Evolutionary conservation across 2,113 vertebrate species (phyloP).

Genomic region (Microtus montanus): DNA sequence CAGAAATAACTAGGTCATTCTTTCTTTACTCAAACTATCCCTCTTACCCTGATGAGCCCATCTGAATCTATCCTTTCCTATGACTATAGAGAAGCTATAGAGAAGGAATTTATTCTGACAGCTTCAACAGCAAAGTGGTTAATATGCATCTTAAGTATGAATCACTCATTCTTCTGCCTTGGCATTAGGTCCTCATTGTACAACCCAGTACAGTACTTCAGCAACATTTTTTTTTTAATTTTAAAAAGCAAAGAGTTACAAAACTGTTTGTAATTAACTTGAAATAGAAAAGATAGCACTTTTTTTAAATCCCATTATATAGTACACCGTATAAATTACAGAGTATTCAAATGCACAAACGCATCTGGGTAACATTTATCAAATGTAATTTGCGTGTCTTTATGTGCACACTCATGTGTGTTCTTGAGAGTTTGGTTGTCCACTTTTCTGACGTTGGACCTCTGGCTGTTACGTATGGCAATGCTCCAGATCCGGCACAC

Average conservation of each 20-base stretch:
- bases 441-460: constrained; percentile 36
- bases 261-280: constrained; percentile 95
- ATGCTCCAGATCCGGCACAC: constrained; percentile 96
- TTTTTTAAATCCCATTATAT: constrained; percentile 95
- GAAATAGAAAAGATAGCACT: constrained; percentile 99
- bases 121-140: constrained; percentile 85
- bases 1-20: constrained; percentile 51
- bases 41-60: constrained; percentile 64
- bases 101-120: constrained; percentile 79
- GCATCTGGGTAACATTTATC: constrained; percentile 91
- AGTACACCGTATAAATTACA: constrained; percentile 99
- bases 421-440: constrained; percentile 69
- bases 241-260: constrained; percentile 98
- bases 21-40: constrained; percentile 57
- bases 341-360: constrained; percentile 91
- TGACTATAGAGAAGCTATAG: constrained; percentile 55
- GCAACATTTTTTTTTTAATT: constrained; percentile 88
- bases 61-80: constrained; percentile 78
- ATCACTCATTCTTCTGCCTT: constrained; percentile 85
- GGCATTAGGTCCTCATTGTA: constrained; percentile 92
- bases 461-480: constrained; percentile 95
- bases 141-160: constrained; percentile 84
- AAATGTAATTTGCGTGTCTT: constrained; percentile 86
- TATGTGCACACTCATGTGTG: constrained; percentile 68
- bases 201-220: constrained; percentile 96